phyloP scores from a whole-genome alignment of 2,888 invertebrate genomes.

The Caenorhabditis sp. region DNA sequence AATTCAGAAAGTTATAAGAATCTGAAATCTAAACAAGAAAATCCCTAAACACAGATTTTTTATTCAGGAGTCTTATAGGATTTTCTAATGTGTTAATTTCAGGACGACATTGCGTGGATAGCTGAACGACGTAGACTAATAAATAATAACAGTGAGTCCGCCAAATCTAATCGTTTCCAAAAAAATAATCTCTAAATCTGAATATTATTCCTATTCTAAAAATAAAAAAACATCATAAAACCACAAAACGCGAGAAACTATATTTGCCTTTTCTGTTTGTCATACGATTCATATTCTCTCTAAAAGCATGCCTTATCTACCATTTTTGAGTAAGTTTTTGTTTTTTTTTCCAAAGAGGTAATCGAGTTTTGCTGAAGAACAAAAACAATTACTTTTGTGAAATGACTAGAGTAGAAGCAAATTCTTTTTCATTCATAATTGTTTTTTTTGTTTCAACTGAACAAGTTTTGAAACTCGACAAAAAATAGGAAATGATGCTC shows the following conservation, averaged over 20 bases:
- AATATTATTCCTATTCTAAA: slow-evolving; percentile 1
- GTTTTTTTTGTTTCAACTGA: neutral
- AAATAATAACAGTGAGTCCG: slow-evolving; percentile 9
- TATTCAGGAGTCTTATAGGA: too few species aligned
- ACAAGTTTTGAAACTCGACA: neutral
- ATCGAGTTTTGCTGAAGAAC: neutral
- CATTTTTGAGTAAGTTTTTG: slow-evolving; percentile 30
- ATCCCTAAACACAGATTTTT: too few species aligned
- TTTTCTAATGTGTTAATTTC: too few species aligned
- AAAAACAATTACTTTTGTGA: neutral
- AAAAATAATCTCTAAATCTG: neutral
- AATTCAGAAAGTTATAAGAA: too few species aligned
- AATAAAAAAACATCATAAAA: neutral
- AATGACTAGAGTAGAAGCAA: neutral
- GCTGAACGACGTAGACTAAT: slow-evolving; percentile 26
- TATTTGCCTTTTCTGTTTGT: slow-evolving; percentile 4
- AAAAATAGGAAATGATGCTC: neutral
- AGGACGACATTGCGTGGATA: slow-evolving; percentile 8
- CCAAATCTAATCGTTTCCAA: neutral
- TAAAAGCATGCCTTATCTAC: slow-evolving; percentile 26
- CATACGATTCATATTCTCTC: neutral
- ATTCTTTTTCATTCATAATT: neutral
- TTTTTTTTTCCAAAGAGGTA: neutral
- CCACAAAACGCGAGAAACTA: neutral
- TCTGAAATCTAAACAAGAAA: too few species aligned